phyloP scores from a whole-genome alignment of 2,888 invertebrate genomes.

The Amiota communis region DNA sequence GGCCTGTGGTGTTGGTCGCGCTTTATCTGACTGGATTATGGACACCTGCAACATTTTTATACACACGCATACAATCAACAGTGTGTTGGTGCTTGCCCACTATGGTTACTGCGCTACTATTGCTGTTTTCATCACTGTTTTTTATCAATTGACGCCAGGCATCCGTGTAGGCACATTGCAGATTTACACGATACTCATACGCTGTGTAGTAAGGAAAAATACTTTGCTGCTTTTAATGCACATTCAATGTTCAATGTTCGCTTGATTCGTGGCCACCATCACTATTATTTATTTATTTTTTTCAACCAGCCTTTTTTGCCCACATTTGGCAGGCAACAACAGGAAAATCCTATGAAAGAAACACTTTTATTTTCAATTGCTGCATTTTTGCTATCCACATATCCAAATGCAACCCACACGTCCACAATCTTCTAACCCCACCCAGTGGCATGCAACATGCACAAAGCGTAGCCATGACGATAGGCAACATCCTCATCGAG shows the following conservation, averaged over 20 bases:
- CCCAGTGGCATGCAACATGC: slow-evolving; percentile 21
- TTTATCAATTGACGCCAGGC: no score
- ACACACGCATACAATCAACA: background rate
- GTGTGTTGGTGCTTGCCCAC: background rate
- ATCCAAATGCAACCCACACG: slow-evolving; percentile 7
- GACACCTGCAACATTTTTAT: background rate
- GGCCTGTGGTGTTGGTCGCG: no score
- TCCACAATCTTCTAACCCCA: background rate
- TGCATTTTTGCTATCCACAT: background rate
- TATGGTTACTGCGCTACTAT: slow-evolving; percentile 12
- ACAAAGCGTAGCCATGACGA: slow-evolving; percentile 26
- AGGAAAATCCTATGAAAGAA: background rate
- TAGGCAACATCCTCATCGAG: slow-evolving; percentile 26
- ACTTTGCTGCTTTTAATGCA: no score
- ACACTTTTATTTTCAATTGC: slow-evolving; percentile 14
- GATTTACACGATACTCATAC: slow-evolving; percentile 57
- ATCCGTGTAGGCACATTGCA: background rate
- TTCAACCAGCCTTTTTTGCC: no score
- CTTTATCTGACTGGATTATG: background rate
- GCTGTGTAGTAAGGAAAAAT: slow-evolving; percentile 44
- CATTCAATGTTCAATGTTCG: no score
- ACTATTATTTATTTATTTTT: no score
- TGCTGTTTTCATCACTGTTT: slow-evolving; percentile 5
- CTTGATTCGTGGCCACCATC: no score
- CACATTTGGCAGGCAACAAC: no score